Evolutionary conservation across 1,140 invertebrate species (phyloP).

Genomic region (Lasaia peninsularis): DNA sequence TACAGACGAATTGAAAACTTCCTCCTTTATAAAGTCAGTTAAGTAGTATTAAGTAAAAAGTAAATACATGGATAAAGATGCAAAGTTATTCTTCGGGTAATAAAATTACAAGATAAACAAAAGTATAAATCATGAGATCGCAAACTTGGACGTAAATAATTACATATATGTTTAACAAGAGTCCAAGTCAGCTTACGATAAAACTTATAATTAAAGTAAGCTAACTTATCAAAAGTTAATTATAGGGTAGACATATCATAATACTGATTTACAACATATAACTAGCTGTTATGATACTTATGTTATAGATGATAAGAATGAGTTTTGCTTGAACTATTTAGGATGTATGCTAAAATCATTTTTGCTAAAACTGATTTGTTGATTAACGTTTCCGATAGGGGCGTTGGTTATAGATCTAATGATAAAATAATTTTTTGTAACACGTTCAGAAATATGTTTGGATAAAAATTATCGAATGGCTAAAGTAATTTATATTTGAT

Average conservation of each 20-base stretch:
- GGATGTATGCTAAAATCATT: not conserved
- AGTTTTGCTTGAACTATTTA: conserved; percentile 16
- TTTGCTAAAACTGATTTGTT: conserved; percentile 6
- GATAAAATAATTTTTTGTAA: not conserved
- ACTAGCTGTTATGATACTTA: conserved; percentile 16
- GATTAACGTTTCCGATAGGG: not conserved
- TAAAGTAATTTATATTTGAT: too few relatives aligned
- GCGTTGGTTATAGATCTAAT: not conserved
- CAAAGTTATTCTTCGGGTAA: not conserved
- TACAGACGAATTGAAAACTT: too few relatives aligned
- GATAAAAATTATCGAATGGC: too few relatives aligned
- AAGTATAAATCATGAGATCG: not conserved
- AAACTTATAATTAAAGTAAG: conserved; percentile 29
- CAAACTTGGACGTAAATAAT: not conserved
- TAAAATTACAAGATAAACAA: conserved; percentile 4
- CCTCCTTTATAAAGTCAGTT: too few relatives aligned
- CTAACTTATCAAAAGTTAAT: conserved; percentile 35
- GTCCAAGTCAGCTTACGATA: conserved; percentile 2
- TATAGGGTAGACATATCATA: conserved; percentile 27
- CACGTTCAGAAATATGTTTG: too few relatives aligned
- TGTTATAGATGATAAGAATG: conserved; percentile 1
- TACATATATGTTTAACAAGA: conserved; percentile 6
- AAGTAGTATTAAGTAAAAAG: too few relatives aligned
- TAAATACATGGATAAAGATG: too few relatives aligned
- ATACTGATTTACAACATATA: not conserved